Evolutionary conservation across 1,140 invertebrate species (phyloP).

Genomic region (Cydia fagiglandana): DNA sequence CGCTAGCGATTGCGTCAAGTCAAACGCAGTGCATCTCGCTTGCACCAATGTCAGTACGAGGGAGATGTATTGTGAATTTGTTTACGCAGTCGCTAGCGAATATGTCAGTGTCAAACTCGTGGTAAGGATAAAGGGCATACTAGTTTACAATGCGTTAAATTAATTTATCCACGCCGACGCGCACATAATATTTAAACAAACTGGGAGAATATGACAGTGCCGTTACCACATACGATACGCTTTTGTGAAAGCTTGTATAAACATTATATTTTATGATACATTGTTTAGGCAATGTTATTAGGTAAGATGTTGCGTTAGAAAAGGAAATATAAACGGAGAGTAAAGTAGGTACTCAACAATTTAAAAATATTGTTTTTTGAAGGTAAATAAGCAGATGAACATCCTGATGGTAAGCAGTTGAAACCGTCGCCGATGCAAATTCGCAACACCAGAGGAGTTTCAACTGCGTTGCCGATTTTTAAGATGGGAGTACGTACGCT

Average conservation of each 20-base stretch:
- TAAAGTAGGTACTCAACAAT: not conserved
- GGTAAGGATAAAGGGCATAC: too few relatives aligned
- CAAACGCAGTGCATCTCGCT: too few relatives aligned
- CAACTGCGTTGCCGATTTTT: too few relatives aligned
- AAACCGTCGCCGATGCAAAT: too few relatives aligned
- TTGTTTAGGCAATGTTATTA: constrained; percentile 25
- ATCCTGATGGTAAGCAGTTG: too few relatives aligned
- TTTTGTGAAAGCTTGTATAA: constrained; percentile 24
- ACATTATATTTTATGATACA: constrained; percentile 20
- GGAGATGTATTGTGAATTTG: too few relatives aligned
- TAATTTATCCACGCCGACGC: not conserved
- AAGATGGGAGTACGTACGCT: too few relatives aligned
- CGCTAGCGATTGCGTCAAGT: too few relatives aligned
- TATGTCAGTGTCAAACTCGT: too few relatives aligned
- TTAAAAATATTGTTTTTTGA: not conserved
- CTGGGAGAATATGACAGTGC: not conserved
- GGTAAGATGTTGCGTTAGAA: constrained; percentile 21
- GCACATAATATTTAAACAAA: not conserved
- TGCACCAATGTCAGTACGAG: too few relatives aligned
- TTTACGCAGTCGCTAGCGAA: too few relatives aligned
- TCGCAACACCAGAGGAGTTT: too few relatives aligned
- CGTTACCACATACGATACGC: not conserved
- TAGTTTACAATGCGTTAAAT: not conserved
- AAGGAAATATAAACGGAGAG: not conserved
- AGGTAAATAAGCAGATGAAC: not conserved